Base-by-base conservation (phyloP, 2,797 vertebrate species). In the Anolis apletophallus region DNA sequence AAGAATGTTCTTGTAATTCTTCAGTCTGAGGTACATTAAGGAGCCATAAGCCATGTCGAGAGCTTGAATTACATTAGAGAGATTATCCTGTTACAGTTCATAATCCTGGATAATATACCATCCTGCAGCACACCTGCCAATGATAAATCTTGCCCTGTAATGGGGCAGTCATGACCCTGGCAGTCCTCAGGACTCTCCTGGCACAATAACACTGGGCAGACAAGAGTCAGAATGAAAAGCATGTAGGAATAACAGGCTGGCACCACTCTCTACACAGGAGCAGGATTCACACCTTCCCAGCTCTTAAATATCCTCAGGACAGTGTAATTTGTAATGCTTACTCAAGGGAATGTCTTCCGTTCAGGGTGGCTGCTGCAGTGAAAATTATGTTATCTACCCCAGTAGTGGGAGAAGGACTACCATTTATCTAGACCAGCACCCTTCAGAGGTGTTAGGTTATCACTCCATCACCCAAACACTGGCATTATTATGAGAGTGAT, bases 11-110 rank as follows among this genome's bases (percentile, higher is more conserved):
- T 96, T 97, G 96, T 97, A 97, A 97, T 97, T 98, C 97, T 97
- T 97, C 97, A 97, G 98, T 98, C 98, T 98, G 97, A 97, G 98
- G 97, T 97, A 98, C 98, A 99, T 99, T 99, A 98, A 98, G 97
- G 97, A 98, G 97, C 98, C 98, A 99, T 99, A 98, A 98, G 97
- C 97, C 95, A 97, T 97, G 97, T 97, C 97, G 96, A 98, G 97
- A 97, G 97, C 97, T 98, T 98, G 97, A 97, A 98, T 99, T 98
- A 98, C 98, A 98, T 98, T 98, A 97, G 96, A 97, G 97, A 97
- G 98, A 98, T 98, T 98, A 98, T 97, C 97, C 97, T 97, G 97
- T 97, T 97, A 98, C 98, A 98, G 97, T 99, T 98, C 98, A 99
- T 98, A 98, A 98, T 98, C 97, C 97, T 96, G 96, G 96, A 96